A percentile compares a stretch with the other conserved stretches of the same genome.
Conservation (phyloP, 2,113 vertebrate genomes). For the Chlorodrepanis virens region DNA sequence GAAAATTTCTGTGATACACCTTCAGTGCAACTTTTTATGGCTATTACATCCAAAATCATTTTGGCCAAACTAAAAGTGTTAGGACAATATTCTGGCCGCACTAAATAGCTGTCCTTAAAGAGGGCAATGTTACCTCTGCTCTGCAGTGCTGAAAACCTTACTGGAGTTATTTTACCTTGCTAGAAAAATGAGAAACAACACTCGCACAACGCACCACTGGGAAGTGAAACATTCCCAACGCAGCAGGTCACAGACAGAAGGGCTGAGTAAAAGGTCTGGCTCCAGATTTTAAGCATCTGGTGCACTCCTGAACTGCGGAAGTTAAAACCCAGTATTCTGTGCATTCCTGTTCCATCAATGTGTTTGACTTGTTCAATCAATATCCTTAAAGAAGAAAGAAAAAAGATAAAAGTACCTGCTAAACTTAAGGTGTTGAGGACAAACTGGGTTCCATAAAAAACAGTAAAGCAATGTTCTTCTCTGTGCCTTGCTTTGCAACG, state of each 20-base stretch:
- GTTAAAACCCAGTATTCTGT: background rate
- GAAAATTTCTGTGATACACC: background rate
- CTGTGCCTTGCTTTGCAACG: slow-evolving; percentile 85
- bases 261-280: background rate
- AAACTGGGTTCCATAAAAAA: slow-evolving; percentile 92
- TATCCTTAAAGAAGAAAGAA: background rate
- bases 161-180: background rate
- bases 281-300: background rate
- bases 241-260: background rate
- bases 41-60: background rate
- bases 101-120: background rate
- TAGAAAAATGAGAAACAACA: background rate
- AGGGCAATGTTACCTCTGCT: background rate
- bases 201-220: accelerated
- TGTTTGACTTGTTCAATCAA: background rate
- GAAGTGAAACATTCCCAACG: background rate
- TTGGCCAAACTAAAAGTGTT: background rate
- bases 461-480: slow-evolving; percentile 87
- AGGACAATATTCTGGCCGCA: background rate
- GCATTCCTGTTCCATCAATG: background rate
- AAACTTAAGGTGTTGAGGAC: slow-evolving; percentile 92
- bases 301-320: background rate
- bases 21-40: background rate
- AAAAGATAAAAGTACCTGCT: slow-evolving; percentile 75
- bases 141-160: background rate